These are phyloP conservation scores for Artemia franciscana DNA, from an alignment of 1,140 invertebrate species.

Conservation along the genomic window DNA sequence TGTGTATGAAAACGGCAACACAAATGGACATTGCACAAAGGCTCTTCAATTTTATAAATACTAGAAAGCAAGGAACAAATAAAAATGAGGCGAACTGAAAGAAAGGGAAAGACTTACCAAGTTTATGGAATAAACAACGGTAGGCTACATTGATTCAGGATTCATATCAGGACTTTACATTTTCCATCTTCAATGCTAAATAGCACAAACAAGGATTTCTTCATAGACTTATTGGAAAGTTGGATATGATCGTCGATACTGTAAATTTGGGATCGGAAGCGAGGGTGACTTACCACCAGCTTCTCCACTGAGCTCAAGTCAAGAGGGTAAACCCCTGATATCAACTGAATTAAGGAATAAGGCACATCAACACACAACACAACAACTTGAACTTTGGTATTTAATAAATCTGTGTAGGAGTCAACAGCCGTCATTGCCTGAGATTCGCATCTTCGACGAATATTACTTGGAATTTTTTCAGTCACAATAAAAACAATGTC, in stretches of 20 bases:
- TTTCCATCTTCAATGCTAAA: neutral
- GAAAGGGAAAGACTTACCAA: too few species aligned
- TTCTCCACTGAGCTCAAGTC: neutral
- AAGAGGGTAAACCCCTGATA: neutral
- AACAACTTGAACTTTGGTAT: neutral
- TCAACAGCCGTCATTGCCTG: neutral
- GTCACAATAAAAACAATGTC: neutral
- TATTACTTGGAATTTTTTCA: neutral
- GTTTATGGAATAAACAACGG: too few species aligned
- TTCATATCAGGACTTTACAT: neutral
- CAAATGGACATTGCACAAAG: too few species aligned
- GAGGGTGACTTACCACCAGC: neutral
- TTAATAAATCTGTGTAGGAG: neutral
- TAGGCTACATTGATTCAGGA: too few species aligned
- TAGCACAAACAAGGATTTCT: neutral
- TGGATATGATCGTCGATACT: neutral
- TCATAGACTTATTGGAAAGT: neutral
- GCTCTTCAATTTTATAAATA: too few species aligned
- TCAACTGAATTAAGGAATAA: neutral
- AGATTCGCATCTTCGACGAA: neutral
- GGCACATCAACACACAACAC: neutral
- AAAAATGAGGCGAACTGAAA: too few species aligned
- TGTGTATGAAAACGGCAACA: too few species aligned
- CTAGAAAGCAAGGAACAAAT: too few species aligned
- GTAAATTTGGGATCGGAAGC: neutral